Conservation (phyloP, 2,113 vertebrate genomes). For the Myrmophylax atrothorax region DNA sequence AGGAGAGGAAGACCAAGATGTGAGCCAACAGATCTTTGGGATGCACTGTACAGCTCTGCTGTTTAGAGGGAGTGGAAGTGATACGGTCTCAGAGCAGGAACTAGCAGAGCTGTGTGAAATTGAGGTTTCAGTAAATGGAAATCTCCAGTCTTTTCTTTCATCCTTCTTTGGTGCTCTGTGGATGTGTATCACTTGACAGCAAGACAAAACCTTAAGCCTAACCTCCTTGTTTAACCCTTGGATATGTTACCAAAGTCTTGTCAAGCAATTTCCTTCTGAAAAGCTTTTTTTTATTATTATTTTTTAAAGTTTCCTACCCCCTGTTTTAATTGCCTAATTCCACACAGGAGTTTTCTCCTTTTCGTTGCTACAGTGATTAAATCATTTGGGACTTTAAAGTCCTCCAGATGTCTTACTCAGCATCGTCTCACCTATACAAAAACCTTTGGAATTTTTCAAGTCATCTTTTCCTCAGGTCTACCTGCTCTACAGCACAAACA, state of each 20-base stretch:
- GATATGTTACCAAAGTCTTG: neutral
- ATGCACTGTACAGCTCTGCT: neutral
- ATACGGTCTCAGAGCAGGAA: neutral
- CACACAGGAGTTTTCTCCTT: neutral
- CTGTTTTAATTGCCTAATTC: neutral
- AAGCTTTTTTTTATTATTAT: accelerated
- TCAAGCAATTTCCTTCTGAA: neutral
- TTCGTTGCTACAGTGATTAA: neutral
- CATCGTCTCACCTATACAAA: accelerated
- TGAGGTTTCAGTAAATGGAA: neutral
- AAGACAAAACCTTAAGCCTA: neutral
- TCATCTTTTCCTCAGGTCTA: neutral
- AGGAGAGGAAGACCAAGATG: neutral
- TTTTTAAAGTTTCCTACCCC: no score
- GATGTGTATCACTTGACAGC: neutral
- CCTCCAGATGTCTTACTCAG: neutral
- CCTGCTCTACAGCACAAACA: neutral
- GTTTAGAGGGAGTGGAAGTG: neutral
- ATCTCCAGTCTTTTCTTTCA: neutral
- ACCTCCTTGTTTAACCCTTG: neutral
- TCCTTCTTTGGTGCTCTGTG: neutral
- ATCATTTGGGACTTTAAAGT: neutral
- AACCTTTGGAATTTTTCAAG: neutral
- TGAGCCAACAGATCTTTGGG: accelerated
- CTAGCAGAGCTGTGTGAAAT: neutral